phyloP scores from a whole-genome alignment of 2,113 vertebrate species.

The Antechinus flavipes region DNA sequence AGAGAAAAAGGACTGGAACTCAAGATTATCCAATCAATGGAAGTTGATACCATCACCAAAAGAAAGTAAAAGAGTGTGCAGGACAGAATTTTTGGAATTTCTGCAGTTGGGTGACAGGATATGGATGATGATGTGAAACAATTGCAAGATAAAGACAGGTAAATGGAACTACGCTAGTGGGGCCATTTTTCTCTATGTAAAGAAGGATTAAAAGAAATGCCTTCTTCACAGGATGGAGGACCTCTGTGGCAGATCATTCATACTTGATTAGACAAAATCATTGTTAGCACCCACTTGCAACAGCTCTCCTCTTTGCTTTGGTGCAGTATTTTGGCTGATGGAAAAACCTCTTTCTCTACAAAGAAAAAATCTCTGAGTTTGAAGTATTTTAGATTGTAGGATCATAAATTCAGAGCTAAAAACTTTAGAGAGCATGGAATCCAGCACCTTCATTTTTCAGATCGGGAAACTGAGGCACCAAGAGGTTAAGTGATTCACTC shows the following conservation, averaged over 20 bases:
- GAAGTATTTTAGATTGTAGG: background rate
- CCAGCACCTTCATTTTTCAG: background rate
- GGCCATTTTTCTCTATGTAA: background rate
- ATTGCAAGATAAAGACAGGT: background rate
- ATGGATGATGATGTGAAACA: background rate
- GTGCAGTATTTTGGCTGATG: background rate
- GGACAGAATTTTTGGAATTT: background rate
- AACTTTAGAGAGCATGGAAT: background rate
- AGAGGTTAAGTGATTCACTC: background rate
- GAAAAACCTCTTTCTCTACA: background rate
- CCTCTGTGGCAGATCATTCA: background rate
- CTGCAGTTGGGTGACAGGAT: background rate
- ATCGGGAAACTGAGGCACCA: background rate
- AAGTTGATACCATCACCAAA: background rate
- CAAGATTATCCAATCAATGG: background rate
- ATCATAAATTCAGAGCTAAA: background rate
- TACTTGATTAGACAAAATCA: background rate
- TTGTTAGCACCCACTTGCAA: background rate
- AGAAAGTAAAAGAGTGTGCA: background rate
- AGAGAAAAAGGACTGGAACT: background rate
- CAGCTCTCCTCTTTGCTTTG: background rate
- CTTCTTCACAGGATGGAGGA: background rate
- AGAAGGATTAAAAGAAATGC: background rate
- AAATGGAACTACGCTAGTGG: background rate
- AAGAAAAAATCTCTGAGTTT: background rate